Percentiles rank a stretch among this genome's conserved stretches.
Conservation (phyloP, 2,888 invertebrate species). For the Xanthia icteritia region DNA sequence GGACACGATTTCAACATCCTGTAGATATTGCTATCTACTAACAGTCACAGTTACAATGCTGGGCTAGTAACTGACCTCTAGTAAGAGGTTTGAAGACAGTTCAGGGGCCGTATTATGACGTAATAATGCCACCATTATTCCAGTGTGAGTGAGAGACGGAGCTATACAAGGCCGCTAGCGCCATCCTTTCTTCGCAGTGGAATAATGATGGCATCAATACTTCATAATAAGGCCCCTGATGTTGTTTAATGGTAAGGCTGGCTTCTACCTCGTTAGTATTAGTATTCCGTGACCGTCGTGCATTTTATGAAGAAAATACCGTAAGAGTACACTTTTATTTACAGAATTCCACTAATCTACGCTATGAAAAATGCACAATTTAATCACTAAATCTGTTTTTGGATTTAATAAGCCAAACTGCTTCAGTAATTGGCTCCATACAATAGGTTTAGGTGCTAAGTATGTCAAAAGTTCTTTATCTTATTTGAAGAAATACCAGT, state of each 20-base stretch:
- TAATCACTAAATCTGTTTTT: constrained; percentile 13
- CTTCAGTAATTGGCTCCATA: constrained; percentile 12
- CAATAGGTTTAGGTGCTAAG: constrained; percentile 6
- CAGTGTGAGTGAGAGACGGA: no score
- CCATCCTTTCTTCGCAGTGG: no score
- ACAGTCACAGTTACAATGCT: neutral
- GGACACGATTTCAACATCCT: neutral
- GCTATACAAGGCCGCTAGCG: no score
- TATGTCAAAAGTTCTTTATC: constrained; percentile 15
- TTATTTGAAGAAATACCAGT: constrained; percentile 13
- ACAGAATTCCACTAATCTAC: constrained; percentile 39
- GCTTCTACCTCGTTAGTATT: neutral
- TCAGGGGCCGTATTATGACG: no score
- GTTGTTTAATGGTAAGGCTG: neutral
- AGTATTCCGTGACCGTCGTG: neutral
- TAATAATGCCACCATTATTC: no score
- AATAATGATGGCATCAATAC: no score
- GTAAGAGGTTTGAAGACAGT: neutral
- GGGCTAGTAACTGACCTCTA: neutral
- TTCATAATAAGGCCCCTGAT: no score
- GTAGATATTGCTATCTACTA: neutral
- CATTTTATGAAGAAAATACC: neutral
- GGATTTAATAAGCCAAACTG: constrained; percentile 6
- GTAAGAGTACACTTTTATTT: constrained; percentile 32
- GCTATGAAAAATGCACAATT: constrained; percentile 30